These are phyloP conservation scores for Gorsachius magnificus DNA, from an alignment of 2,797 vertebrate genomes.

Conservation along the genomic window DNA sequence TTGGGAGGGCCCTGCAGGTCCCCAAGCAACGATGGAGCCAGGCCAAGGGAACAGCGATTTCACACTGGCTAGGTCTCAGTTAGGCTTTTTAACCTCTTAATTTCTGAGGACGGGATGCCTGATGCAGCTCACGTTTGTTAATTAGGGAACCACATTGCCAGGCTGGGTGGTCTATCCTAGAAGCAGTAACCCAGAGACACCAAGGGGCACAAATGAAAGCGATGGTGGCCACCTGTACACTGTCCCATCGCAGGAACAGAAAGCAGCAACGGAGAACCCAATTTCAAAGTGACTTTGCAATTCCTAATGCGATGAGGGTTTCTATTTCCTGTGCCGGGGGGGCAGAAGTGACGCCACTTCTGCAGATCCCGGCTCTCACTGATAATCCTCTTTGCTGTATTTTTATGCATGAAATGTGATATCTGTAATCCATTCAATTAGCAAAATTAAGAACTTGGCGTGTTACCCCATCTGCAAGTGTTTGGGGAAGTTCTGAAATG, in stretches of 20 bases:
- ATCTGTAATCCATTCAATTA: slow-evolving; percentile 59
- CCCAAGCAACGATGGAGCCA: not conserved
- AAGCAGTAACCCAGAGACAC: not conserved
- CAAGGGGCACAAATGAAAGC: not conserved
- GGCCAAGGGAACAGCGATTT: not conserved
- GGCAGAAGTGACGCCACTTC: not conserved
- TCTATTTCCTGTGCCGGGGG: not conserved
- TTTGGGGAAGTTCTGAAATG: not conserved
- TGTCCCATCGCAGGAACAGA: not conserved
- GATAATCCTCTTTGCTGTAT: slow-evolving; percentile 46
- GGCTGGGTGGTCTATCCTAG: not conserved
- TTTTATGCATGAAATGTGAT: slow-evolving; percentile 52
- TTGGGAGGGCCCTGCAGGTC: not conserved
- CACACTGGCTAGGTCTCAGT: not conserved
- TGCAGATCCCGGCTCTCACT: not conserved
- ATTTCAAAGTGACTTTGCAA: not conserved
- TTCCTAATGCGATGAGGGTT: not conserved
- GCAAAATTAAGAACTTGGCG: not conserved
- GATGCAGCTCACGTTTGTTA: not conserved
- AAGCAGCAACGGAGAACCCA: not conserved
- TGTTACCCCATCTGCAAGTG: not conserved
- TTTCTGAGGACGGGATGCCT: not conserved
- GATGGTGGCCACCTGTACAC: not conserved
- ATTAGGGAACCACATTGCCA: not conserved
- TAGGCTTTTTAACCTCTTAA: not conserved